Conservation (phyloP, 2,888 invertebrate genomes). For the Watsonalla binaria region DNA sequence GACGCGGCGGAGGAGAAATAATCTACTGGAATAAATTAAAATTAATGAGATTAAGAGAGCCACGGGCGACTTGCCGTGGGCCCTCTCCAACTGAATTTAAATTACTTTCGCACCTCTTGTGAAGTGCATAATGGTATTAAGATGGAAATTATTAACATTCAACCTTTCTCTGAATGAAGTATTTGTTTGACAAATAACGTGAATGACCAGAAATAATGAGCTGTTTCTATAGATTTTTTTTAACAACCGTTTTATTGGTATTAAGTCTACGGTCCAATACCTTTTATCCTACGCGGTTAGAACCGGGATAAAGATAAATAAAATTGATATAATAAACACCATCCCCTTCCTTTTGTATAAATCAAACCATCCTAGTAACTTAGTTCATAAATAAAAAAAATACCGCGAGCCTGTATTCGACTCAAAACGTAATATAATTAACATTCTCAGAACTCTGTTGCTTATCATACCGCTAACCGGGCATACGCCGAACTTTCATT, state of each 20-base stretch:
- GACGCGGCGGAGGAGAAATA: conserved; percentile 57
- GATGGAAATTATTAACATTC: conserved; percentile 54
- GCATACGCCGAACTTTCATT: conserved; percentile 44
- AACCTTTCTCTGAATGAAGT: conserved; percentile 14
- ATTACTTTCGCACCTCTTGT: conserved; percentile 69
- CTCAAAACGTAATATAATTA: conserved; percentile 41
- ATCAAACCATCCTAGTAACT: no score
- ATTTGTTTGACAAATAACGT: conserved; percentile 24
- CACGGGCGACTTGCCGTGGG: conserved; percentile 47
- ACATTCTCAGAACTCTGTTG: conserved; percentile 37
- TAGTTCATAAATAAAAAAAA: neutral
- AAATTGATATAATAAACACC: no score
- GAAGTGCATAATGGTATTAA: conserved; percentile 72
- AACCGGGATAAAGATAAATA: no score
- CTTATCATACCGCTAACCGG: conserved; percentile 38
- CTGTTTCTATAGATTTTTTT: no score
- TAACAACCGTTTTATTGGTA: no score
- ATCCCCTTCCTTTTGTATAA: no score
- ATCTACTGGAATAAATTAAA: conserved; percentile 73
- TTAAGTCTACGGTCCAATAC: no score
- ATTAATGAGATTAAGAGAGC: conserved; percentile 73
- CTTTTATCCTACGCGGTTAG: no score
- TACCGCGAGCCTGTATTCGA: neutral
- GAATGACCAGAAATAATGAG: neutral
- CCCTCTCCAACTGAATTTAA: conserved; percentile 65